Evolutionary conservation across 30 jellyfish, hydroid and myxozoan genomes (phyloP).

Genomic region (Cassiopea andromeda): DNA sequence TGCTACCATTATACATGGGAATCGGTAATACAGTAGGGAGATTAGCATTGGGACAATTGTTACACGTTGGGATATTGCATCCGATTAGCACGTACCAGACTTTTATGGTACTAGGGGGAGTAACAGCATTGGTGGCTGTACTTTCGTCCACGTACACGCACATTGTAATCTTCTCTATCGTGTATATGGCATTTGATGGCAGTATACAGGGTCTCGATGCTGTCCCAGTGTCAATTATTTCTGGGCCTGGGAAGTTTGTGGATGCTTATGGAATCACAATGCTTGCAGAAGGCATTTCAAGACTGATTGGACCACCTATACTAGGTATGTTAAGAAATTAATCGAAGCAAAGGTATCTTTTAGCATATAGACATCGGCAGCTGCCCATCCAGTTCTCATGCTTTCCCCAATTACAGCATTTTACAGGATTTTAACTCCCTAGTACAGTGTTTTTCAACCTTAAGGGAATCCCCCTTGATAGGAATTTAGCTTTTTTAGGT

Average conservation of each 20-base stretch:
- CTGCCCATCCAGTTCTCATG: too few species aligned
- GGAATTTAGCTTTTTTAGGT: too few species aligned
- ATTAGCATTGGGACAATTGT: constrained; percentile 29
- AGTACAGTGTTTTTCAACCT: too few species aligned
- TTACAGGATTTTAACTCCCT: too few species aligned
- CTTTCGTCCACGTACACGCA: constrained; percentile 17
- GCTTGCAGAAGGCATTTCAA: constrained; percentile 9
- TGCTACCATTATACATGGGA: constrained; percentile 53
- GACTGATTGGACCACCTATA: constrained; percentile 35
- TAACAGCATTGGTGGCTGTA: constrained; percentile 20
- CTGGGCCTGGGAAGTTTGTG: constrained; percentile 1
- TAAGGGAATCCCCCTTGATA: too few species aligned
- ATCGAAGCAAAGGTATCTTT: not conserved
- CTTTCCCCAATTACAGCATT: too few species aligned
- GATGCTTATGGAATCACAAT: constrained; percentile 29
- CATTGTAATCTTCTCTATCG: constrained; percentile 4
- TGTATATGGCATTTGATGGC: constrained; percentile 44
- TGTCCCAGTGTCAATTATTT: not conserved
- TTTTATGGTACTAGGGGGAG: constrained; percentile 27
- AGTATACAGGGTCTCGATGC: constrained; percentile 33
- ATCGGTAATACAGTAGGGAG: constrained; percentile 38
- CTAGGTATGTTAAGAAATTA: constrained; percentile 8
- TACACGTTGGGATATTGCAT: constrained; percentile 1
- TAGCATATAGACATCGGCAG: too few species aligned
- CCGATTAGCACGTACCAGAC: constrained; percentile 20